A percentile compares a stretch with the other conserved stretches of the same genome.
phyloP scores from a whole-genome alignment of 2,113 vertebrate species.

The Nerophis ophidion region DNA sequence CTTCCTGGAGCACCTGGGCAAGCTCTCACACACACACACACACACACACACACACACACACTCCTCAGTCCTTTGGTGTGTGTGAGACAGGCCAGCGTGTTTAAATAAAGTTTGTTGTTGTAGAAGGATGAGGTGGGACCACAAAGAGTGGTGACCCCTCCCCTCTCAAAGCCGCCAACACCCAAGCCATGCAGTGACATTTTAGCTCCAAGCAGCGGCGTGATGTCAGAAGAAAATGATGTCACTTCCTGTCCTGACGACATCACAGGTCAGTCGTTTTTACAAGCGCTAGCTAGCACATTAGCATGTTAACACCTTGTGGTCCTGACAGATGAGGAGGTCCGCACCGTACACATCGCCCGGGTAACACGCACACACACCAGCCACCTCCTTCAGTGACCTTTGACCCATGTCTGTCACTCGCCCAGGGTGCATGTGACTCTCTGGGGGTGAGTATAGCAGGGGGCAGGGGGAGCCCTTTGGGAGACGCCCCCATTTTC shows the following conservation, averaged over 20 bases:
- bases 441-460: constrained; percentile 94
- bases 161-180: constrained; percentile 42
- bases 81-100: neutral
- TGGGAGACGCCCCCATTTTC: constrained; percentile 92
- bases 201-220: constrained; percentile 62
- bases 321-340: constrained; percentile 54
- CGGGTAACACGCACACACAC: constrained; percentile 68
- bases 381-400: neutral
- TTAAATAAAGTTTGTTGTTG: neutral
- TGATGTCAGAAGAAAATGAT: constrained; percentile 60
- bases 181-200: constrained; percentile 11
- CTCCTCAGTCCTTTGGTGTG: no score
- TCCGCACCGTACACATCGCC: constrained; percentile 83
- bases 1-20: constrained; percentile 79
- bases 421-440: constrained; percentile 77
- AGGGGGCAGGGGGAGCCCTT: constrained; percentile 88
- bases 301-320: neutral
- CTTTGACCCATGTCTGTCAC: neutral
- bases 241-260: constrained; percentile 26
- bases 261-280: constrained; percentile 18
- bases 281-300: neutral
- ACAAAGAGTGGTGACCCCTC: constrained; percentile 56
- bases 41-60: constrained; percentile 20
- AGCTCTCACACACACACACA: constrained; percentile 17
- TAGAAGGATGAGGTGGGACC: constrained; percentile 72